Base-by-base conservation (phyloP, 1,140 invertebrate species). In the Diorhabda carinulata region DNA sequence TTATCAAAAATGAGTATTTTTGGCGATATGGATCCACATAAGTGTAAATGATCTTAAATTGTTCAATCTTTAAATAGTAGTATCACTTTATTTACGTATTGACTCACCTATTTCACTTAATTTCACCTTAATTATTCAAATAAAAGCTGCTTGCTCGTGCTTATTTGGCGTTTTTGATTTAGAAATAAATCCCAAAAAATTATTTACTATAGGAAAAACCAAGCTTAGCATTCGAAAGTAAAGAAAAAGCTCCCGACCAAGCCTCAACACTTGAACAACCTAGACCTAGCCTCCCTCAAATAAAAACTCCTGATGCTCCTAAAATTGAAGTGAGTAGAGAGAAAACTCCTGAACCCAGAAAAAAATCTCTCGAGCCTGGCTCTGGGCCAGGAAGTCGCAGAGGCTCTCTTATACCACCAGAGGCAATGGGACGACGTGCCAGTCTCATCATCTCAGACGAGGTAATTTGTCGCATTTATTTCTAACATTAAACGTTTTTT, bases 371-470 rank as follows among this genome's bases (percentile, higher is more conserved):
- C 66, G 89, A 88, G 64, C 91, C 92, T n/a, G 90, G 86, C 67
- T 83, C 86, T 72, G 83, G 89, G 67, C 80, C 87, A n/a, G 70
- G 70, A 64, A 91, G 90, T 78, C 84, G 93, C 72, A 84, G 94
- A 76, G 92, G 93, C 42, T 95, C 93, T 7, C 86, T 95, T 60
- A 91, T 95, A 79, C 92, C 92, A 58, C 90, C 90, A 6, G 92
- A 94, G 78, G 91, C 91, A 81, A 90, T 89, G 82, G 92, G 90
- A 74, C 87, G 93, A 75, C 87, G 94, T 74, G 91, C 94, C 70
- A 94, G 92, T 76, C 86, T 96, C 71, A 92, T 96, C 76, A 95
- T 96, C 80, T 93, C 92, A 81, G 94, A 97, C 82, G 94, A 97
- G 92, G 95, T 97, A 89, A 43, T 63, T 5, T 10, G n/a, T 9